Evolutionary conservation across 2,797 vertebrate genomes (phyloP).

Genomic region (Lycodopsis pacificus): DNA sequence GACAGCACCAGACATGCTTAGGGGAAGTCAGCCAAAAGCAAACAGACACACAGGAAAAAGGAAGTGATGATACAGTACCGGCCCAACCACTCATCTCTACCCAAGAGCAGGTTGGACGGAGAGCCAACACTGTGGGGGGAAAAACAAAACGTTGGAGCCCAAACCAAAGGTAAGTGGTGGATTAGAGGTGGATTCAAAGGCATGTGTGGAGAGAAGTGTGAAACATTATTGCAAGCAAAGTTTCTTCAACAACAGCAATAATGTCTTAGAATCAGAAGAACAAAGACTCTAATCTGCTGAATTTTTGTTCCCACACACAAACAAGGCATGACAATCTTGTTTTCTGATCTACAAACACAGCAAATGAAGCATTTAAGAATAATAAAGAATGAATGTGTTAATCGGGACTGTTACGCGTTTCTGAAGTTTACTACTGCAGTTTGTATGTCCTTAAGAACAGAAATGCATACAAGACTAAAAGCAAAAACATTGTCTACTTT

Average conservation of each 20-base stretch:
- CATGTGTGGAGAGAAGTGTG: constrained; percentile 67
- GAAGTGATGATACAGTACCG: constrained; percentile 87
- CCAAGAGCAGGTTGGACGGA: constrained; percentile 89
- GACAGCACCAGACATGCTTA: constrained; percentile 72
- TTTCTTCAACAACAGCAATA: constrained; percentile 62
- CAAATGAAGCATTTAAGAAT: not conserved
- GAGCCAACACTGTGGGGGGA: constrained; percentile 85
- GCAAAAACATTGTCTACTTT: not conserved
- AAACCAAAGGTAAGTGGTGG: constrained; percentile 70
- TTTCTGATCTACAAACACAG: constrained; percentile 39
- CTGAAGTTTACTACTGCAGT: not conserved
- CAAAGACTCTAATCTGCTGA: constrained; percentile 14
- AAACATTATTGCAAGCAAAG: constrained; percentile 69
- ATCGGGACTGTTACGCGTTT: not conserved
- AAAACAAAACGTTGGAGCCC: constrained; percentile 80
- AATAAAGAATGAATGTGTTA: not conserved
- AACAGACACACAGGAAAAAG: constrained; percentile 80
- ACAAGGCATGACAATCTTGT: constrained; percentile 21
- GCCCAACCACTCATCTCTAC: constrained; percentile 90
- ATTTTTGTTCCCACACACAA: constrained; percentile 10
- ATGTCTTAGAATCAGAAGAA: constrained; percentile 59
- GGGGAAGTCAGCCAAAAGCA: constrained; percentile 75
- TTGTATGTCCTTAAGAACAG: constrained; percentile 9
- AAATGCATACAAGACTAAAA: constrained; percentile 5
- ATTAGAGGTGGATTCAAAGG: constrained; percentile 72